phyloP scores from a whole-genome alignment of 2,797 vertebrate species.

The Melanogrammus aeglefinus region DNA sequence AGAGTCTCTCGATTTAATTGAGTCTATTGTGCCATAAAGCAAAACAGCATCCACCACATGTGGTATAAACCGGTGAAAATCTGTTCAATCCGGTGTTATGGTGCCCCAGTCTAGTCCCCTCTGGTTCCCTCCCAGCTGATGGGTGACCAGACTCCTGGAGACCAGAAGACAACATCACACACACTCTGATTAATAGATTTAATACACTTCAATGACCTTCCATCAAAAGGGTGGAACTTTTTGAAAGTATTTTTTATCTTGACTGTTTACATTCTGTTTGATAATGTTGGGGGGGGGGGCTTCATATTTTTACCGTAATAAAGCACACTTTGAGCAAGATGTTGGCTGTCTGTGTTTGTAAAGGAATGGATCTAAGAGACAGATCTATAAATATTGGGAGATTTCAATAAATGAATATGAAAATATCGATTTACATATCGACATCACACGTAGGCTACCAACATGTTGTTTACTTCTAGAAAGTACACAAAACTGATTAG shows the following conservation, averaged over 20 bases:
- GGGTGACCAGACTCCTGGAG: background rate
- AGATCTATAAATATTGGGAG: no score
- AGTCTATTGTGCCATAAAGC: background rate
- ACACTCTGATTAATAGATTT: background rate
- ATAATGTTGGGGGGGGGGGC: background rate
- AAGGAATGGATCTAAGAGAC: no score
- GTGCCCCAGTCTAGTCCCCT: background rate
- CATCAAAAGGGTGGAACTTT: background rate
- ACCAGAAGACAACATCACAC: background rate
- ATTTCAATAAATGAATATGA: no score
- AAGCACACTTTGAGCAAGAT: constrained; percentile 4
- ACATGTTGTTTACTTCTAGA: no score
- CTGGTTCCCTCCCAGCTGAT: background rate
- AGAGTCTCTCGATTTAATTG: background rate
- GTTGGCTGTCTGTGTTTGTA: background rate
- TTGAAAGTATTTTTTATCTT: background rate
- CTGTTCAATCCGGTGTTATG: background rate
- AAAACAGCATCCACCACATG: background rate
- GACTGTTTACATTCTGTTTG: background rate
- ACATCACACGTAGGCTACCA: no score
- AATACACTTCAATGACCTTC: background rate
- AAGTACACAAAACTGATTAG: no score
- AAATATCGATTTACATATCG: no score
- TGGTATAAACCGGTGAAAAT: background rate
- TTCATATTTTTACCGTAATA: background rate